These are phyloP conservation scores for Drosophila takahashii DNA, from an alignment of 1,140 invertebrate genomes.

Conservation along the genomic window DNA sequence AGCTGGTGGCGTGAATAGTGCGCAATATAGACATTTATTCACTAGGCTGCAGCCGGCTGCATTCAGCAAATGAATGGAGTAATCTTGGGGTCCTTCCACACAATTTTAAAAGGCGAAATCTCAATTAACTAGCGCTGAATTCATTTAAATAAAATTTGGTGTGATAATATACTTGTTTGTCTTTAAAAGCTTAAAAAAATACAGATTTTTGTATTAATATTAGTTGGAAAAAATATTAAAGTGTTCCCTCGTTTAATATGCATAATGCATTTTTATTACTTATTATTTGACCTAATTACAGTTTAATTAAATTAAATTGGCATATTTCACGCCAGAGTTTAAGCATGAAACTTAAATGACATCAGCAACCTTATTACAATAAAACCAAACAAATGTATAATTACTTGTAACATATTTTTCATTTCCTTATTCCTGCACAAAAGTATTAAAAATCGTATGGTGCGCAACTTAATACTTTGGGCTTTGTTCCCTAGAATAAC, in stretches of 20 bases:
- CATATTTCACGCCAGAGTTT: no score
- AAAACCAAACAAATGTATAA: no score
- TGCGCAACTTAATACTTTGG: background rate
- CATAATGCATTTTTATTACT: background rate
- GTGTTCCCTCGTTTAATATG: background rate
- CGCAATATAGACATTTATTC: slow-evolving; percentile 17
- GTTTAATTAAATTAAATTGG: background rate
- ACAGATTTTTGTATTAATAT: no score
- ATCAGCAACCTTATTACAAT: no score
- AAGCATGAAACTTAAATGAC: background rate
- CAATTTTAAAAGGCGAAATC: slow-evolving; percentile 6
- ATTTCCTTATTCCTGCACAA: background rate
- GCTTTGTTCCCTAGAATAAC: background rate
- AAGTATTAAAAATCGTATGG: background rate
- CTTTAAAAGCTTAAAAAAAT: no score
- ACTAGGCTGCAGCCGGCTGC: slow-evolving; percentile 14
- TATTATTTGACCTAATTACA: slow-evolving; percentile 5
- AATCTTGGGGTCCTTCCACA: background rate
- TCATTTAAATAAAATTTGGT: background rate
- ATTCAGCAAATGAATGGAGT: slow-evolving; percentile 15
- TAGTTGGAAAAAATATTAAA: no score
- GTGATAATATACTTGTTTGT: background rate
- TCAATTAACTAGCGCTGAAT: background rate
- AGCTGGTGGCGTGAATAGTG: background rate
- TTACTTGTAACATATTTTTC: background rate